These are phyloP conservation scores for Ciconia stormi DNA, from an alignment of 2,113 vertebrate genomes.

Conservation along the genomic window DNA sequence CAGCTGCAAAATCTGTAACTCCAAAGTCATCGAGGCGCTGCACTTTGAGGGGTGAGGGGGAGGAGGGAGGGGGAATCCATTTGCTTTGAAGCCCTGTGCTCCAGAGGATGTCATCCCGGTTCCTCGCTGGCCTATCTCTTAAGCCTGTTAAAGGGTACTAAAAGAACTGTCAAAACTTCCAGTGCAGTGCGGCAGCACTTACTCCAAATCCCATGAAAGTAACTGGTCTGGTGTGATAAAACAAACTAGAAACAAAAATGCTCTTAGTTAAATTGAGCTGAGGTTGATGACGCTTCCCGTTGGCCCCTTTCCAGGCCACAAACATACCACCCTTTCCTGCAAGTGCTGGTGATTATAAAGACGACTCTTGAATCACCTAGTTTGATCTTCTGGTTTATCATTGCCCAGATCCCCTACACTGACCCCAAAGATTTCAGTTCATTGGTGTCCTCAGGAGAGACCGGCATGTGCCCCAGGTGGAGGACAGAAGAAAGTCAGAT, in stretches of 20 bases:
- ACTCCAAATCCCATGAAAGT: slow-evolving; percentile 21
- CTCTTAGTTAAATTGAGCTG: slow-evolving; percentile 4
- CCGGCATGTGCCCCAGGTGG: rapidly evolving
- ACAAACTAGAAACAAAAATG: slow-evolving; percentile 6
- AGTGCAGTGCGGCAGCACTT: not conserved
- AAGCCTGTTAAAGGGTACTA: slow-evolving; percentile 45
- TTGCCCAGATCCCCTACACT: not conserved
- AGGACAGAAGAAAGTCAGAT: not conserved
- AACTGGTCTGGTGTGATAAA: slow-evolving; percentile 14
- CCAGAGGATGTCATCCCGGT: not conserved
- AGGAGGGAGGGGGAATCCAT: not conserved
- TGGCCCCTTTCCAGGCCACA: slow-evolving; percentile 5
- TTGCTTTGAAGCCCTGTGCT: not conserved
- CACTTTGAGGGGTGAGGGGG: not conserved
- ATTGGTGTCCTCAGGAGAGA: not conserved
- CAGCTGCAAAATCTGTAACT: slow-evolving; percentile 16
- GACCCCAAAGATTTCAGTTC: not conserved
- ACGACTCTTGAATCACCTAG: not conserved
- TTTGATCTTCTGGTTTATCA: not conserved
- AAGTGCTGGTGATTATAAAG: not conserved
- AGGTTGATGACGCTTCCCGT: not conserved
- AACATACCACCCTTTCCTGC: not conserved
- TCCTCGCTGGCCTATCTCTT: not conserved
- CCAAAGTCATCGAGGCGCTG: not conserved
- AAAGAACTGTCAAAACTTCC: slow-evolving; percentile 36